Base-by-base conservation (phyloP, 2,888 invertebrate species). In the Pandemis cinnamomeana region DNA sequence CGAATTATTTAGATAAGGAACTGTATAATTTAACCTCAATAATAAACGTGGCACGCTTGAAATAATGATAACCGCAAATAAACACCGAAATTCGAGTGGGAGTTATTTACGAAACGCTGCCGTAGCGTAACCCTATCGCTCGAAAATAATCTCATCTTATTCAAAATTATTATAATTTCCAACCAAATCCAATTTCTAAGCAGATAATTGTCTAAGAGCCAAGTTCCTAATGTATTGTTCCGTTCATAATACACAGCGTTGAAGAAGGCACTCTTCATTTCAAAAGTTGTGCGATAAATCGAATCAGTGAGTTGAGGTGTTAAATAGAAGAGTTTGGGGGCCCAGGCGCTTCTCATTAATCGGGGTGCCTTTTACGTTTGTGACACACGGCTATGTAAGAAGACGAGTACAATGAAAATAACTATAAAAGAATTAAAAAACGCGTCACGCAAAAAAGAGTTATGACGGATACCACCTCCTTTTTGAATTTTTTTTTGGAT, bases 231-330 rank as follows among this genome's bases (percentile, higher is more conserved):
- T 66, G 69, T 73, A 73, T 70, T 73, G 73, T 73, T 73, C 67
- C 58, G 41, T 51, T 67, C 55, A 75, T 75, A 68, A 71, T 67
- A 46, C 75, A 46, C 41, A 71, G 63, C 53, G 46, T 72, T 78
- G 79, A 78, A 79, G 81, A 82, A 80, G 76, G 80, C 79, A 81
- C 79, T 64, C 73, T 70, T 70, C 73, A 53, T 73, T 73, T 42
- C 69, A 15, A 67, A 77, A 78, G 76, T 75, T 76, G 69, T 81
- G 79, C 83, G 80, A 87, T 86, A 86, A 87, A 87, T 87, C 81
- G 83, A 82, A 86, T 86, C 79, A 86, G 83, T 84, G 84, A 84
- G 84, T 85, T 84, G 85, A 86, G 82, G 85, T 86, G 87, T 86
- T 87, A 88, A 87, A 83, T 84, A 84, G 79, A 85, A 85, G 82